Conservation (phyloP, 1,140 invertebrate genomes). For the Chymomyza costata region DNA sequence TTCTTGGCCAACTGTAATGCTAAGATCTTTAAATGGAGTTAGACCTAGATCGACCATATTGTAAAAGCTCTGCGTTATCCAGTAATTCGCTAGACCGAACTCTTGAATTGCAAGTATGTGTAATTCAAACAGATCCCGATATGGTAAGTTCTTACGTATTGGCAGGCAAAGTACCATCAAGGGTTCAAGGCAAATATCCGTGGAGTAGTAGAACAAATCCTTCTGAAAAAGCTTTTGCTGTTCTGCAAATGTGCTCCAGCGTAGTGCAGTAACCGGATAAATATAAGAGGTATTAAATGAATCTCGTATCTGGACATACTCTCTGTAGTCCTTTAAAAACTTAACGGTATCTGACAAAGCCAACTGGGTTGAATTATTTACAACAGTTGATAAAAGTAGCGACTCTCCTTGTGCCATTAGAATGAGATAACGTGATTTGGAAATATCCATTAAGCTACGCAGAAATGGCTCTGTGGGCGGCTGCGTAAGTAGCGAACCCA, state of each 20-base stretch:
- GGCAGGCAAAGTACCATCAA: conserved; percentile 22
- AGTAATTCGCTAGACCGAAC: conserved; percentile 29
- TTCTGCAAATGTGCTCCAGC: conserved; percentile 30
- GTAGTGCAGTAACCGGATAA: conserved; percentile 16
- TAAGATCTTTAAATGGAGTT: conserved; percentile 16
- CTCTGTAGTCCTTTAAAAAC: conserved; percentile 3
- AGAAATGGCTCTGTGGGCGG: conserved; percentile 30
- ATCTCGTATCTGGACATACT: conserved; percentile 20
- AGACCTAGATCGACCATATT: conserved; percentile 28
- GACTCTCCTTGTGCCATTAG: conserved; percentile 14
- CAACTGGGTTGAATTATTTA: neutral
- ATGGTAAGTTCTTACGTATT: conserved; percentile 20
- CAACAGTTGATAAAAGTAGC: too few relatives aligned
- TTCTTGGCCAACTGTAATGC: neutral
- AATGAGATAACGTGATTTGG: conserved; percentile 18
- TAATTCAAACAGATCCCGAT: conserved; percentile 37
- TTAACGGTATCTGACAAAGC: neutral
- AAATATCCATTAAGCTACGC: conserved; percentile 30
- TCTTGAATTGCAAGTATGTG: conserved; percentile 33
- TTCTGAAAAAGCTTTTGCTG: conserved; percentile 36
- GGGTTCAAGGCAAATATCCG: conserved; percentile 30
- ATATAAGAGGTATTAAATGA: conserved; percentile 30
- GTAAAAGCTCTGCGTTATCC: conserved; percentile 26
- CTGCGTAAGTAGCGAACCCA: conserved; percentile 34
- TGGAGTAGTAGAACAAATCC: conserved; percentile 35